These are phyloP conservation scores for Scartelaos histophorus DNA, from an alignment of 2,113 vertebrate species.

Conservation along the genomic window DNA sequence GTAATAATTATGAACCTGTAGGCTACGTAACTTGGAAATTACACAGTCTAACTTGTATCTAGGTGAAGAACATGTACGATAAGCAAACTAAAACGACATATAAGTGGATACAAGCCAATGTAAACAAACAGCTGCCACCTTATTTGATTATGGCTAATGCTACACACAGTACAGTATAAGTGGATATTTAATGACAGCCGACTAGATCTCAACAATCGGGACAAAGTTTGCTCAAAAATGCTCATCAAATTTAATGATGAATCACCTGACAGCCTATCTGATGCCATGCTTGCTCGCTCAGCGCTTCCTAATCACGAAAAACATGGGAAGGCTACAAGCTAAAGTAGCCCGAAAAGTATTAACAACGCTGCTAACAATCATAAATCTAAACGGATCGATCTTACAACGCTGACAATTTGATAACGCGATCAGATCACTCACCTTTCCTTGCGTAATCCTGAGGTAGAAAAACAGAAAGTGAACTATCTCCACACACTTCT, in stretches of 20 bases:
- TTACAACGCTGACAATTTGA: neutral
- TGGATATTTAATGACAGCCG: neutral
- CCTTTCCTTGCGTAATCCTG: constrained; percentile 31
- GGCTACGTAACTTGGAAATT: no score
- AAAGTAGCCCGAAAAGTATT: neutral
- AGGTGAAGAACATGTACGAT: neutral
- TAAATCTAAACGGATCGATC: neutral
- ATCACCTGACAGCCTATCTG: neutral
- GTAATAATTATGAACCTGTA: no score
- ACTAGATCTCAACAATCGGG: neutral
- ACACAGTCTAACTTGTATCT: neutral
- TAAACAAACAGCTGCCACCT: neutral
- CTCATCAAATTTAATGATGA: neutral
- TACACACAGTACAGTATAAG: neutral
- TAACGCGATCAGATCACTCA: constrained; percentile 27
- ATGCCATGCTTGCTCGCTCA: neutral
- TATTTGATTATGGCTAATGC: neutral
- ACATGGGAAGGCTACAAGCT: neutral
- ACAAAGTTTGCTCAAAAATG: neutral
- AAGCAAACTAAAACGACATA: no score
- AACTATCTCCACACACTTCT: constrained; percentile 27
- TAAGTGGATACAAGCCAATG: neutral
- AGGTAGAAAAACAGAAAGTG: constrained; percentile 1
- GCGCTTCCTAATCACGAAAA: neutral
- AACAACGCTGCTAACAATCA: neutral